phyloP scores from a whole-genome alignment of 2,797 vertebrate species.

The Monodelphis domestica region DNA sequence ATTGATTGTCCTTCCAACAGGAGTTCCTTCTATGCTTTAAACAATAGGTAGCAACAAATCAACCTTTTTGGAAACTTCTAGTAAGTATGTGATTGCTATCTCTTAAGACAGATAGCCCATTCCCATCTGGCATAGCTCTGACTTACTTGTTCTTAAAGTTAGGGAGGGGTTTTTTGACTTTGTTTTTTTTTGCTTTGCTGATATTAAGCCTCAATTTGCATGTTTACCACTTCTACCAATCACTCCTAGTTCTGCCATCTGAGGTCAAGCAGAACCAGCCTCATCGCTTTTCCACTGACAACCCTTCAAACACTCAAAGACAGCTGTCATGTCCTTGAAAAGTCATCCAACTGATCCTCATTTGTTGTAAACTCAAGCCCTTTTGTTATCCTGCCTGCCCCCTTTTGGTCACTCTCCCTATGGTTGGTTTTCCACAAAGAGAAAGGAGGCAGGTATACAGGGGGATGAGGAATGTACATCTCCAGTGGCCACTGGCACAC shows the following conservation, averaged over 20 bases:
- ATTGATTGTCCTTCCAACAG: background rate
- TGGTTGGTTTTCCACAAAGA: background rate
- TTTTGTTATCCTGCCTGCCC: too few relatives aligned
- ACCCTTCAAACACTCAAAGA: background rate
- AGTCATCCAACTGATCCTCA: background rate
- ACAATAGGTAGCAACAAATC: background rate
- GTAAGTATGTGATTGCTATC: background rate
- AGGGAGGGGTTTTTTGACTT: too few relatives aligned
- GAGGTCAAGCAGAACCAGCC: too few relatives aligned
- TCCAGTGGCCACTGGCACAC: background rate
- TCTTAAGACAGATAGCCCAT: background rate
- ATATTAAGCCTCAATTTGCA: background rate
- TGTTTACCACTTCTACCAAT: background rate
- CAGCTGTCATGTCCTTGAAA: background rate
- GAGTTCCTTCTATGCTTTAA: background rate
- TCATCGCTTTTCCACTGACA: background rate
- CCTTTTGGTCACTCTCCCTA: background rate
- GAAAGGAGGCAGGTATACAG: background rate
- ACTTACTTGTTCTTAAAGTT: too few relatives aligned
- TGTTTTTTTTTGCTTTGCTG: background rate
- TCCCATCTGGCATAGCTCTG: background rate
- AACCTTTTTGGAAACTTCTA: background rate
- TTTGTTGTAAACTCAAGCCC: too few relatives aligned
- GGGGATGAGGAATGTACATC: background rate
- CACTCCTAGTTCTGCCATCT: background rate